Base-by-base conservation (phyloP, 2,113 vertebrate species). In the Salminus brasiliensis region DNA sequence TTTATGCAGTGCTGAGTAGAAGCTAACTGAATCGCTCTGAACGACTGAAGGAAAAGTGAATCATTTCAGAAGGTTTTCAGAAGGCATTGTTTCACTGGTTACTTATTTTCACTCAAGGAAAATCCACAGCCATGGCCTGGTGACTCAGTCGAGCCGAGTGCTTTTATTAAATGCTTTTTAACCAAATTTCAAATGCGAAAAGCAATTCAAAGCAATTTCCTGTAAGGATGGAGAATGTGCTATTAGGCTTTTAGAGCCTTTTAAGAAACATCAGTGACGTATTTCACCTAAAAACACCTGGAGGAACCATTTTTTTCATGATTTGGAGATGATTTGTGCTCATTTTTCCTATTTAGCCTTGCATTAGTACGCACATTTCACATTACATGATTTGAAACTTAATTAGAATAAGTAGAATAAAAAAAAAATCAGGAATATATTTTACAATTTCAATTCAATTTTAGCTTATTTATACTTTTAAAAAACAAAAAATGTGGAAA, bases 391-490 rank as follows among this genome's bases (percentile, higher is more conserved):
- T n/a, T n/a, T n/a, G n/a, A n/a, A n/a, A n/a, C n/a, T n/a, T n/a
- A n/a, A n/a, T n/a, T n/a, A n/a, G n/a, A n/a, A n/a, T n/a, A n/a
- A n/a, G n/a, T n/a, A n/a, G n/a, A n/a, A n/a, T n/a, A n/a, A n/a
- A n/a, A n/a, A n/a, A n/a, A n/a, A n/a, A n/a, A n/a, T n/a, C n/a
- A n/a, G n/a, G n/a, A n/a, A n/a, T n/a, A n/a, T n/a, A n/a, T n/a
- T n/a, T n/a, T n/a, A n/a, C n/a, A n/a, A n/a, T n/a, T n/a, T n/a
- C n/a, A n/a, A n/a, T n/a, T n/a, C n/a, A n/a, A n/a, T n/a, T n/a
- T n/a, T n/a, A n/a, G n/a, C n/a, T n/a, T n/a, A n/a, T n/a, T 15
- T 60, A 12, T 60, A 45, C 80, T 82, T 79, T 80, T 70, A 4
- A 16, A 30, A 71, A 49, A 79, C n/a, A n/a, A n/a, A n/a, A n/a